Evolutionary conservation across 2,113 vertebrate species (phyloP), one percentile per base, ranked within the genome.

Genomic region (Malurus elegans): DNA sequence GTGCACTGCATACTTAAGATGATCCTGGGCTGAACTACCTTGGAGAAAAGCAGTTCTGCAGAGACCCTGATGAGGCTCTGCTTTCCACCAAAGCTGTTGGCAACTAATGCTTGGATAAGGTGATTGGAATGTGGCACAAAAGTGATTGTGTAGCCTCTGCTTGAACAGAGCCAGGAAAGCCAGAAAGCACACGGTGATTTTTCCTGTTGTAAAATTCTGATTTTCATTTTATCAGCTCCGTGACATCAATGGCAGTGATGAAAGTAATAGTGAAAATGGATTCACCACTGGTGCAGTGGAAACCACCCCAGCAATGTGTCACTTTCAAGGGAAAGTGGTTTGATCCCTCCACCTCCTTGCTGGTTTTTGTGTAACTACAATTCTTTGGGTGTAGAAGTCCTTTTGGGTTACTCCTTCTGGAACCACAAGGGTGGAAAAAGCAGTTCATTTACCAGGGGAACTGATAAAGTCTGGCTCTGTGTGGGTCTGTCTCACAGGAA

Each of bases 291-390:
- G 26, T 2, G 29, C 23, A 18, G 32, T 13, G 56, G 47, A 66
- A 87, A 53, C 34, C 8, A 51, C 9, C 19, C 14, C 21, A 9
- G 6, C n/a, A 8, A 14, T 67, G 2, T 21, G 18, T 32, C 40
- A 19, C 31, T 79, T 79, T 36, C 36, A 45, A 14, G 15, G 40
- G 40, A 53, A 74, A 69, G 36, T 1, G 7, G 19, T 67, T 79
- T 79, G 34, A 48, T 47, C 21, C 19, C 18, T 69, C 23, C 14
- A 29, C 10, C 8, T 54, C 51, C 72, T 86, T 0, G 0, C 21
- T 32, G 53, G 17, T 36, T 71, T 71, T 48, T 32, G 36, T 74
- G 15, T 28, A 80, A 10, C 10, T 31, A 8, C 19, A 32, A 17
- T n/a, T 79, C 40, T 86, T 16, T 18, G 9, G 24, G 11, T 48